Evolutionary conservation across 2,888 invertebrate species (phyloP).

Genomic region (Epirrhoe tristata): DNA sequence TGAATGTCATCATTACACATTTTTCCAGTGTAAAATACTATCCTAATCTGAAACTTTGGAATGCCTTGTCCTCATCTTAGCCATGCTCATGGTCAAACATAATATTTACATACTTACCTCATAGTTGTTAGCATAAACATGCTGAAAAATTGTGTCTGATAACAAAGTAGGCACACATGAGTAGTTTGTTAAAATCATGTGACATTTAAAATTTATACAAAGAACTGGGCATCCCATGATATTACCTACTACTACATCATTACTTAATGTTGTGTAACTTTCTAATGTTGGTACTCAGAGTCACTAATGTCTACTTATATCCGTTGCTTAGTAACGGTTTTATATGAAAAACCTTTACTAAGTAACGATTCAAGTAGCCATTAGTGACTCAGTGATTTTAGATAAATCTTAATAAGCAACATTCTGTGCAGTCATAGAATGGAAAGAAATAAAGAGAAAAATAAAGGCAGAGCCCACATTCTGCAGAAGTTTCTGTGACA

Average conservation of each 20-base stretch:
- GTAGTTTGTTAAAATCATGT: background rate
- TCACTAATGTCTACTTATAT: too few relatives aligned
- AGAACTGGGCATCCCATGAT: background rate
- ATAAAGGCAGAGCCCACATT: too few relatives aligned
- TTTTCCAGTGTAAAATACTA: background rate
- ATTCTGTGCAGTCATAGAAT: too few relatives aligned
- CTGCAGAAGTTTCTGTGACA: too few relatives aligned
- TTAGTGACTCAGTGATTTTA: too few relatives aligned
- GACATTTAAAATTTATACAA: background rate
- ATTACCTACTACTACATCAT: background rate
- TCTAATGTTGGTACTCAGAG: too few relatives aligned
- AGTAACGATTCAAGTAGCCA: too few relatives aligned
- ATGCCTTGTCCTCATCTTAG: background rate
- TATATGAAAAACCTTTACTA: too few relatives aligned
- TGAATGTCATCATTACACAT: background rate
- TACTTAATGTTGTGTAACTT: too few relatives aligned
- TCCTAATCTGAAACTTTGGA: background rate
- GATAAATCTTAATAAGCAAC: too few relatives aligned
- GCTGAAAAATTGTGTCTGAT: background rate
- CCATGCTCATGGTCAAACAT: constrained; percentile 16
- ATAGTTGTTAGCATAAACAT: background rate
- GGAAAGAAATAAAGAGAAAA: too few relatives aligned
- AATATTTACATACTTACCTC: constrained; percentile 17
- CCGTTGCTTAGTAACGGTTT: too few relatives aligned
- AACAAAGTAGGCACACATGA: background rate